Evolutionary conservation across 1,140 invertebrate species (phyloP).

Genomic region (Dysdera silvatica): DNA sequence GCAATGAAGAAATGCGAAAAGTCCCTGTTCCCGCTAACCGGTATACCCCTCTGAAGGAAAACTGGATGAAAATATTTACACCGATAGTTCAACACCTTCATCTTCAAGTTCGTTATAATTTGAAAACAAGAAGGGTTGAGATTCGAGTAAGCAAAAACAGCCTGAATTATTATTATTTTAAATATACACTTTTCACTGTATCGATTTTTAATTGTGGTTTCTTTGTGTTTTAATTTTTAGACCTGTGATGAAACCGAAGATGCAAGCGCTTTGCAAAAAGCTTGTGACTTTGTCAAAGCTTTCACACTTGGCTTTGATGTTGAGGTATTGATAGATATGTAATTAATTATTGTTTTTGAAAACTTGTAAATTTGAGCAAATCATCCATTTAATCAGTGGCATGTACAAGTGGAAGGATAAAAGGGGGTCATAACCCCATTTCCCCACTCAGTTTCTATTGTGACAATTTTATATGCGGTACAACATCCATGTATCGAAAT

Average conservation of each 20-base stretch:
- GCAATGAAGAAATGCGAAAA: conserved; percentile 47
- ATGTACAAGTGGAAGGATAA: too few species aligned
- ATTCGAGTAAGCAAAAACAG: conserved; percentile 49
- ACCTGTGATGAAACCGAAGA: conserved; percentile 69
- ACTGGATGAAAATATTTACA: conserved; percentile 95
- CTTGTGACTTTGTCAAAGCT: conserved; percentile 94
- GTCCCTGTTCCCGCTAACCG: conserved; percentile 64
- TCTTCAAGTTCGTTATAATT: conserved; percentile 89
- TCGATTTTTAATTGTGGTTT: conserved; percentile 5
- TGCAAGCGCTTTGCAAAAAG: conserved; percentile 87
- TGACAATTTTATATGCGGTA: too few species aligned
- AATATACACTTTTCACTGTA: neutral
- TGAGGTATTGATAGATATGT: too few species aligned
- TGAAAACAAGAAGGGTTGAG: conserved; percentile 84
- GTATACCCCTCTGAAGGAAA: conserved; percentile 87
- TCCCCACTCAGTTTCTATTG: too few species aligned
- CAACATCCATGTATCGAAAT: too few species aligned
- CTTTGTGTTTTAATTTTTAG: conserved; percentile 36
- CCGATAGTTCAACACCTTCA: conserved; percentile 92
- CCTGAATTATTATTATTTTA: neutral
- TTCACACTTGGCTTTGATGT: conserved; percentile 96
- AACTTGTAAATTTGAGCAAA: too few species aligned
- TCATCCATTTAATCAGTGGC: too few species aligned
- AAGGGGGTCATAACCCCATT: too few species aligned
- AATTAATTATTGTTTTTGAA: too few species aligned